Evolutionary conservation across 30 jellyfish, hydroid and myxozoan genomes (phyloP).

Genomic region (Aurelia sp.): DNA sequence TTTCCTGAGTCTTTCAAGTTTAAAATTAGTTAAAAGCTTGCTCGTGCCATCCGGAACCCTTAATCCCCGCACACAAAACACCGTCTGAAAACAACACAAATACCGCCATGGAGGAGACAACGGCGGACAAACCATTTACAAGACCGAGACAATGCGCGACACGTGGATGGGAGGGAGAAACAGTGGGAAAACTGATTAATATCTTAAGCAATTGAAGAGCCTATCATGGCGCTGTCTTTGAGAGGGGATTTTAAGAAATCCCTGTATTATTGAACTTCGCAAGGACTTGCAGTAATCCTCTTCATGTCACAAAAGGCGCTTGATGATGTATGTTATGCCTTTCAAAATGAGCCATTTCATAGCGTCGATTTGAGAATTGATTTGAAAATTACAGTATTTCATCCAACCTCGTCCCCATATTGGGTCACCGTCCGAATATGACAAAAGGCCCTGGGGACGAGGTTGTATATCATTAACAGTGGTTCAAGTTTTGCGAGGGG

Average conservation of each 20-base stretch:
- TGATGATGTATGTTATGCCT: no score
- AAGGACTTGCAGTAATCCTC: no score
- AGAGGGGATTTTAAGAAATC: background rate
- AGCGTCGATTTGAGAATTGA: no score
- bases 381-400: no score
- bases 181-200: background rate
- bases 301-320: no score
- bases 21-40: background rate
- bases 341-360: no score
- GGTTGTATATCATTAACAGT: no score
- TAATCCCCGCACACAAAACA: background rate
- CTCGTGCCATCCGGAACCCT: constrained; percentile 24
- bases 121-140: background rate
- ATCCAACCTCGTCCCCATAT: no score
- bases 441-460: no score
- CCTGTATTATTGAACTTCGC: no score
- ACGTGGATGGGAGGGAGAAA: constrained; percentile 28
- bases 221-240: background rate
- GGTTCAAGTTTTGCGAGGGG: no score
- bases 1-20: background rate
- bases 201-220: background rate
- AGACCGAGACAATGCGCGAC: background rate
- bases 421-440: no score
- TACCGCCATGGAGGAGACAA: background rate
- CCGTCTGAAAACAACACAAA: background rate